These are phyloP conservation scores for Sinocyclocheilus anshuiensis DNA, from an alignment of 2,113 vertebrate genomes.

Conservation along the genomic window DNA sequence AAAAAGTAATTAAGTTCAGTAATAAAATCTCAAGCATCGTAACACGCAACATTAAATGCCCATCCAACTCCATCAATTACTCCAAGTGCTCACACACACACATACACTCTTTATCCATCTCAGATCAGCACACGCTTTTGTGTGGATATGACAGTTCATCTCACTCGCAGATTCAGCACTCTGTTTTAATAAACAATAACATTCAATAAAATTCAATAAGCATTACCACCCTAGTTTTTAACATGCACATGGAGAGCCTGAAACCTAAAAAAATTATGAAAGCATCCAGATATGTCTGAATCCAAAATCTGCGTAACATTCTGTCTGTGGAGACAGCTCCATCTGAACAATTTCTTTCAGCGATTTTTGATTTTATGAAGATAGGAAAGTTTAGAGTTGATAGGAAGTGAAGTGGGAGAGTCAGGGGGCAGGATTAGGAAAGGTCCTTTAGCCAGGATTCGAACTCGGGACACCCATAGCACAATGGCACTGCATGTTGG, in stretches of 20 bases:
- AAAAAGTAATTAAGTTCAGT: constrained; percentile 68
- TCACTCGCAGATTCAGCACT: constrained; percentile 22
- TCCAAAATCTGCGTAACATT: background rate
- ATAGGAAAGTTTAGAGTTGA: too few species aligned
- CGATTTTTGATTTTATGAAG: too few species aligned
- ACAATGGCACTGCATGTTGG: too few species aligned
- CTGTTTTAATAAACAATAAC: constrained; percentile 11
- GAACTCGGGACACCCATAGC: too few species aligned
- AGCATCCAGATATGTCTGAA: background rate
- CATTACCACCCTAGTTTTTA: background rate
- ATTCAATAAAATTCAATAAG: constrained; percentile 7
- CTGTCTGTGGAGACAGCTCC: background rate
- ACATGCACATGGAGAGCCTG: background rate
- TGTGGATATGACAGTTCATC: constrained; percentile 16
- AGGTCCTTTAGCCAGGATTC: too few species aligned
- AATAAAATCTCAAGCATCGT: constrained; percentile 69
- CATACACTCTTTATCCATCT: constrained; percentile 61
- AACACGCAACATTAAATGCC: constrained; percentile 76
- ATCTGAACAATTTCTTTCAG: background rate
- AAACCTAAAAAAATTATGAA: background rate
- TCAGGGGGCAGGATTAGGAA: too few species aligned
- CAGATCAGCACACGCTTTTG: constrained; percentile 56
- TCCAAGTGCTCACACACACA: constrained; percentile 60
- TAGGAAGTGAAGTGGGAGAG: too few species aligned
- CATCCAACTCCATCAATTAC: constrained; percentile 66